These are phyloP conservation scores for Argentina silus DNA, from an alignment of 2,797 vertebrate species.

Conservation along the genomic window DNA sequence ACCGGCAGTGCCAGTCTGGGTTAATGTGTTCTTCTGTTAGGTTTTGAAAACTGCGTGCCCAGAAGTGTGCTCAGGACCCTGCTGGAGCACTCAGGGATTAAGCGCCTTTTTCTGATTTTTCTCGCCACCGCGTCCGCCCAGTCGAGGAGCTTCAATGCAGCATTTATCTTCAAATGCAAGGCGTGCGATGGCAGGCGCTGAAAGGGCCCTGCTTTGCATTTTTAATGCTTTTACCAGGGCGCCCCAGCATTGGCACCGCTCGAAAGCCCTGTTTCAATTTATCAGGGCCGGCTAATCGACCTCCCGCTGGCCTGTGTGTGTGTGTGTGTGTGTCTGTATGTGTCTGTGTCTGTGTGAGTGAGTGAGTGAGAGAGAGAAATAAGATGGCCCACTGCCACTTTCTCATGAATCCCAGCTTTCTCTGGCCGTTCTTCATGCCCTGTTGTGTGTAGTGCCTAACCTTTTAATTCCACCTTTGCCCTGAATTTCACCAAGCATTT, in stretches of 20 bases:
- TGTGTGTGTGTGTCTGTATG: constrained; percentile 1
- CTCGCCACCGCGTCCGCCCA: constrained; percentile 38
- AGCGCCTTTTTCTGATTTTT: constrained; percentile 57
- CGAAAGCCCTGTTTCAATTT: constrained; percentile 73
- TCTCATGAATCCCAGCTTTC: constrained; percentile 28
- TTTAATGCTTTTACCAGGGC: constrained; percentile 73
- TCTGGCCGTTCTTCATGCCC: constrained; percentile 32
- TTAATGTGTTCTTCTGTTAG: constrained; percentile 65
- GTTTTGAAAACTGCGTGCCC: constrained; percentile 46
- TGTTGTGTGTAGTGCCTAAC: constrained; percentile 25
- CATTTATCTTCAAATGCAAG: constrained; percentile 78
- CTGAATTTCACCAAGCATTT: neutral
- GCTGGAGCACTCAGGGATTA: constrained; percentile 69
- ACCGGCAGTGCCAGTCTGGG: constrained; percentile 30
- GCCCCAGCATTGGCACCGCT: constrained; percentile 58
- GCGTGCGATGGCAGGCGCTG: constrained; percentile 59
- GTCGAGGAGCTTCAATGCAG: constrained; percentile 62
- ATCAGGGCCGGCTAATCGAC: constrained; percentile 71
- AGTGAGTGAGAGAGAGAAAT: constrained; percentile 7
- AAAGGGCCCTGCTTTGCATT: constrained; percentile 75
- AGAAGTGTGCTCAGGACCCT: constrained; percentile 54
- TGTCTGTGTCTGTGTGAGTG: neutral
- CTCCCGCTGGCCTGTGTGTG: constrained; percentile 53
- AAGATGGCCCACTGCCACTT: constrained; percentile 19
- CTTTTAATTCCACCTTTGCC: constrained; percentile 42